Percentiles rank a stretch among this genome's conserved stretches.
These are phyloP conservation scores for Apodemus sylvaticus DNA, from an alignment of 2,113 vertebrate species.

Conservation along the genomic window DNA sequence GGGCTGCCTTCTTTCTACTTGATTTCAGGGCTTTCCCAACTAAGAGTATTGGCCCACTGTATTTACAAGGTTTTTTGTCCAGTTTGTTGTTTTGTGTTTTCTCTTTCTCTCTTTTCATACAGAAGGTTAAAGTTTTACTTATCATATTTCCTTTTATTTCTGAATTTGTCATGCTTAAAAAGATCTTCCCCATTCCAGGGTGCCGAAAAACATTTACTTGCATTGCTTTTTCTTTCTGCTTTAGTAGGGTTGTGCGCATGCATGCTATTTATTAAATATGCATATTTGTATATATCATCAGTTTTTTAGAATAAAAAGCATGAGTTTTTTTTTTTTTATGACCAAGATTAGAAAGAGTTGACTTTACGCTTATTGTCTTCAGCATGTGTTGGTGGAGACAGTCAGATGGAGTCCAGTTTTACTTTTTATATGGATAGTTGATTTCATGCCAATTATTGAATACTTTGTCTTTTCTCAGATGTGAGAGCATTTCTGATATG, in stretches of 20 bases:
- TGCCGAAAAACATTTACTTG: background rate
- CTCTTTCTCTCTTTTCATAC: background rate
- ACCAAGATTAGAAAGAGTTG: background rate
- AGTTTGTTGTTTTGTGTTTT: background rate
- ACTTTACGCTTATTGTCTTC: background rate
- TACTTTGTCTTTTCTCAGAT: slow-evolving; percentile 32
- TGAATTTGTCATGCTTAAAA: slow-evolving; percentile 16
- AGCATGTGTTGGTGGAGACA: slow-evolving; percentile 46
- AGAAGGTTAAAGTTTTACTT: slow-evolving; percentile 46
- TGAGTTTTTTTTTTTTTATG: background rate
- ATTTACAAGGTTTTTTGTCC: slow-evolving; percentile 29
- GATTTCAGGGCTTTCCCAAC: slow-evolving; percentile 14
- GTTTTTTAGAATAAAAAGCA: background rate
- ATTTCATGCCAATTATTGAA: slow-evolving; percentile 12
- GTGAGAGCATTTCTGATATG: slow-evolving; percentile 58
- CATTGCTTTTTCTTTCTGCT: slow-evolving; percentile 17
- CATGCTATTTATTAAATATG: background rate
- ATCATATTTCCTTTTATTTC: slow-evolving; percentile 38
- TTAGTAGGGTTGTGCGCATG: background rate
- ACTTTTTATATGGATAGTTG: slow-evolving; percentile 27
- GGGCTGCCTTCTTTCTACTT: slow-evolving; percentile 35
- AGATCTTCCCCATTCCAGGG: background rate
- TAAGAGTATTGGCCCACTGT: slow-evolving; percentile 19
- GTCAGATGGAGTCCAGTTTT: slow-evolving; percentile 5
- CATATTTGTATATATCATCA: background rate